Evolutionary conservation across 2,113 vertebrate species (phyloP).

Genomic region (Heterochromis multidens): DNA sequence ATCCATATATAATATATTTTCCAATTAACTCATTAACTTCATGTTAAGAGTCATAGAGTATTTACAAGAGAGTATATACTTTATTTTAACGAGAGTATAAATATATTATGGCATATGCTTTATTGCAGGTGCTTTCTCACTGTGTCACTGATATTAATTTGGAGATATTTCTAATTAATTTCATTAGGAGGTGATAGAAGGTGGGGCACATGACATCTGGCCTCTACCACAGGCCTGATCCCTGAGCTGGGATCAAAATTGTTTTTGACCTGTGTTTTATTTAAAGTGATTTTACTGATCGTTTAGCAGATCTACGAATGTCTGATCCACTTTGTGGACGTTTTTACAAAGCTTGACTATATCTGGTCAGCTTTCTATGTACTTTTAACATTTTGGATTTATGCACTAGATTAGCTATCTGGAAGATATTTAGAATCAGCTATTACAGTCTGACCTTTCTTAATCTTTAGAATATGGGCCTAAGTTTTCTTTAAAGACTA

Average conservation of each 20-base stretch:
- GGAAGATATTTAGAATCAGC: background rate
- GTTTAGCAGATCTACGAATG: background rate
- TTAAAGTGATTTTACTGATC: background rate
- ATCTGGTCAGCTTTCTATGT: background rate
- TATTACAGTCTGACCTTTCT: no score
- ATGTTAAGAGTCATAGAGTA: background rate
- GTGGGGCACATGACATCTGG: slow-evolving; percentile 16
- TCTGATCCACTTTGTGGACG: background rate
- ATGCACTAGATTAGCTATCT: background rate
- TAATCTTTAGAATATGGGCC: no score
- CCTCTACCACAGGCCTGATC: background rate
- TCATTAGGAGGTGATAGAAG: slow-evolving; percentile 16
- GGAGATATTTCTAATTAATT: slow-evolving; percentile 9
- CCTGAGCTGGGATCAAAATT: background rate
- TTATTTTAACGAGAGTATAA: background rate
- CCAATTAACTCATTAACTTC: background rate
- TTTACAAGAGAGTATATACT: background rate
- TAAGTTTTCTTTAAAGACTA: no score
- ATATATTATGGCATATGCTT: no score
- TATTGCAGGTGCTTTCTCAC: background rate
- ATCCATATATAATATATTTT: background rate
- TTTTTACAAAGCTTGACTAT: background rate
- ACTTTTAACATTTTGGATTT: background rate
- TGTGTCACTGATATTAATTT: background rate
- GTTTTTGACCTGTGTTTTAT: background rate